Evolutionary conservation across 1,140 invertebrate species (phyloP).

Genomic region (Drosophila malerkotliana): DNA sequence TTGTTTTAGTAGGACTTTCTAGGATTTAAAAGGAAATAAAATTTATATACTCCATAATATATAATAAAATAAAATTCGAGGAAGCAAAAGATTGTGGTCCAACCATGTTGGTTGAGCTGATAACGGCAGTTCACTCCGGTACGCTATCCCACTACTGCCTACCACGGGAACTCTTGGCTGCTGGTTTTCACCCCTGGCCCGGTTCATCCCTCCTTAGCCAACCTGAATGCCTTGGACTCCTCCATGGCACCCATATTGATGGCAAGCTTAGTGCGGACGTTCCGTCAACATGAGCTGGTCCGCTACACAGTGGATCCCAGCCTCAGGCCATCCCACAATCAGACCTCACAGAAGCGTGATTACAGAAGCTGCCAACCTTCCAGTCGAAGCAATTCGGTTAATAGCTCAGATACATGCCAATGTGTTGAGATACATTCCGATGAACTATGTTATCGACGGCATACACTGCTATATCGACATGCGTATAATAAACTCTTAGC

Average conservation of each 20-base stretch:
- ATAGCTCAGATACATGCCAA: not conserved
- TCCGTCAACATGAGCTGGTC: constrained; percentile 90
- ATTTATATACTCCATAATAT: not conserved
- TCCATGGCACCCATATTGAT: constrained; percentile 94
- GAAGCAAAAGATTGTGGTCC: constrained; percentile 89
- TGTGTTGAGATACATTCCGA: not conserved
- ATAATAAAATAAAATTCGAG: constrained; percentile 42
- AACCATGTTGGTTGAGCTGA: constrained; percentile 93
- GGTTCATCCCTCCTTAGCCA: constrained; percentile 96
- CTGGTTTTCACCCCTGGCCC: constrained; percentile 98
- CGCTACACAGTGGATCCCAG: constrained; percentile 89
- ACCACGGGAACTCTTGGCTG: constrained; percentile 98
- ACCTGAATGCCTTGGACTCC: constrained; percentile 94
- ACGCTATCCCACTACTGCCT: constrained; percentile 98
- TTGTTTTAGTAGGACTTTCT: too few relatives aligned
- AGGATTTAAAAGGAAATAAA: too few relatives aligned
- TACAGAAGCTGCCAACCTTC: constrained; percentile 96
- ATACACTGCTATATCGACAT: not conserved
- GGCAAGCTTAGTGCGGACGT: constrained; percentile 94
- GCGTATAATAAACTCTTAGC: not conserved
- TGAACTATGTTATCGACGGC: not conserved
- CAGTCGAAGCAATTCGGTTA: constrained; percentile 86
- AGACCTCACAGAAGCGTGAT: constrained; percentile 96
- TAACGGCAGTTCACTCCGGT: constrained; percentile 93
- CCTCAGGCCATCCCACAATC: constrained; percentile 94